Evolutionary conservation across 2,113 vertebrate species (phyloP).

Genomic region (Callipepla californica): DNA sequence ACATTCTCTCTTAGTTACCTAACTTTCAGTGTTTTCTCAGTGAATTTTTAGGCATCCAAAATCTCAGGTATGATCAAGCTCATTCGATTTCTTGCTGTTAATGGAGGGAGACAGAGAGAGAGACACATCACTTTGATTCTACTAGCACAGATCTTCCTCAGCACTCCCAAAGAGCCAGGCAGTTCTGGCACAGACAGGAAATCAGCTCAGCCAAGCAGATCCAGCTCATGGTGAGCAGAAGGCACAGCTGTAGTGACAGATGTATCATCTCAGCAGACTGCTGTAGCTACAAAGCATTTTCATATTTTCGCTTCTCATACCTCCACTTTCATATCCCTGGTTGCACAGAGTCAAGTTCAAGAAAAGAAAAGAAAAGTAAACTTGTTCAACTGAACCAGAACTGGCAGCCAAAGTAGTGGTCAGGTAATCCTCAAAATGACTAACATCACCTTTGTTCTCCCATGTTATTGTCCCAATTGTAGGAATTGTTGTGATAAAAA

Average conservation of each 20-base stretch:
- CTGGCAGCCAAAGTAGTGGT: background rate
- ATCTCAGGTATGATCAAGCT: background rate
- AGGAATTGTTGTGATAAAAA: background rate
- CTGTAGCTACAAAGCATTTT: background rate
- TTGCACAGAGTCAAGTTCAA: background rate
- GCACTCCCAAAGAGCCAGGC: background rate
- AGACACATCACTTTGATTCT: background rate
- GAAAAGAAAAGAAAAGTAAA: background rate
- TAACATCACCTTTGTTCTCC: background rate
- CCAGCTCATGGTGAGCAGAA: background rate
- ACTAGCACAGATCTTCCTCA: background rate
- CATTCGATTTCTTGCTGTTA: background rate
- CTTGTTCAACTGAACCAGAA: background rate
- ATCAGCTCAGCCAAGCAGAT: background rate
- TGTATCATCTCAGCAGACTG: background rate
- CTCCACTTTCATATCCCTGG: background rate
- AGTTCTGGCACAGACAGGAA: background rate
- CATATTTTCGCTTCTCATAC: background rate
- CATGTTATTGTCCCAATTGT: background rate
- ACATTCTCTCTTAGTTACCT: background rate
- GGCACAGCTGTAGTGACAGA: background rate
- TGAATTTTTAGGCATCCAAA: background rate
- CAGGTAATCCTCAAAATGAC: background rate
- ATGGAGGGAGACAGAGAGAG: background rate
- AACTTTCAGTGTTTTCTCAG: background rate